These are phyloP conservation scores for Heliconius ethilla DNA, from an alignment of 2,888 invertebrate species.

Conservation along the genomic window DNA sequence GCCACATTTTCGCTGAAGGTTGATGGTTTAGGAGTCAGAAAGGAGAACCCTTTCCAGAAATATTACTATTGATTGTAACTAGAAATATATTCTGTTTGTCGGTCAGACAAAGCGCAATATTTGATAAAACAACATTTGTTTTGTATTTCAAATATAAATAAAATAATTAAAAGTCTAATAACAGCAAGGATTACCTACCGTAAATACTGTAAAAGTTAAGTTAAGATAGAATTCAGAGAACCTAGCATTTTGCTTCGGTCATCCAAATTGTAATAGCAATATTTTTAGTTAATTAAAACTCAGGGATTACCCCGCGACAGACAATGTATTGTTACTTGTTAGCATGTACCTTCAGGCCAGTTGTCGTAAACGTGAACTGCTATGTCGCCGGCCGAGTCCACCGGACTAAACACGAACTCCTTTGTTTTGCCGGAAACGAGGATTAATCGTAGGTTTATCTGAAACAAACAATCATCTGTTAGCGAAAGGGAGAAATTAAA, in stretches of 20 bases:
- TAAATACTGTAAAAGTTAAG: neutral
- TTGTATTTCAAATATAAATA: neutral
- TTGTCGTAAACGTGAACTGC: conserved; percentile 99
- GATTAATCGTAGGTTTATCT: conserved; percentile 99
- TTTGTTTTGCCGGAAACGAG: conserved; percentile 99
- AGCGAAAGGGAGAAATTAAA: neutral
- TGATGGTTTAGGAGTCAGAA: no score
- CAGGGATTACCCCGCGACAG: neutral
- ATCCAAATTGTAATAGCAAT: neutral
- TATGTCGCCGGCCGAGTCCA: conserved; percentile 98
- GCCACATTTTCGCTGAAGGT: no score
- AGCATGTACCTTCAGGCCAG: conserved; percentile 95
- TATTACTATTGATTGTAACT: neutral
- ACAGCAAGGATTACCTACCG: neutral
- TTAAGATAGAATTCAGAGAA: neutral
- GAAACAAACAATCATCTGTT: conserved; percentile 67
- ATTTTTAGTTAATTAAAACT: neutral
- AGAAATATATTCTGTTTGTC: neutral
- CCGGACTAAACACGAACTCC: conserved; percentile 98
- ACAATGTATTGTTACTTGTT: neutral
- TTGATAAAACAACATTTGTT: neutral
- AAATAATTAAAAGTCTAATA: neutral
- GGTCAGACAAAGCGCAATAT: neutral
- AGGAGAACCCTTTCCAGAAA: neutral
- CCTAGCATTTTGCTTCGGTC: neutral